Percentiles rank a stretch among this genome's conserved stretches.
These are phyloP conservation scores for Aporophyla nigra DNA, from an alignment of 2,888 invertebrate species.

Conservation along the genomic window DNA sequence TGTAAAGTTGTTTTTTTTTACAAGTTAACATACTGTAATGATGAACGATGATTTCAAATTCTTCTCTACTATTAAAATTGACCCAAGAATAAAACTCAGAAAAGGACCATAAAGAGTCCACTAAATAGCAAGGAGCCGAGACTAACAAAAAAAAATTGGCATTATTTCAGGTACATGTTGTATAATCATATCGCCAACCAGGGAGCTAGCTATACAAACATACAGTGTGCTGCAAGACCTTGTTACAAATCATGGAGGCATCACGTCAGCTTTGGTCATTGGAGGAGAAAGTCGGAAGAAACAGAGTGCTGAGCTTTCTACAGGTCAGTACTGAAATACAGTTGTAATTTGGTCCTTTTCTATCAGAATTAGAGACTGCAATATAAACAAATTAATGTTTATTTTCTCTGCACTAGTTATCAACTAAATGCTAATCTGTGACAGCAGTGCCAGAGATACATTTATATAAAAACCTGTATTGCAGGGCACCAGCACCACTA, in stretches of 20 bases:
- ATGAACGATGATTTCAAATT: neutral
- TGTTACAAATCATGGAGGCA: slow-evolving; percentile 94
- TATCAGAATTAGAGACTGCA: neutral
- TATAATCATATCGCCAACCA: slow-evolving; percentile 98
- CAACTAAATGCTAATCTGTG: too few species aligned
- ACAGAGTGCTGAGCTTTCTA: slow-evolving; percentile 95
- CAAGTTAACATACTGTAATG: neutral
- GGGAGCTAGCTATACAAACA: slow-evolving; percentile 98
- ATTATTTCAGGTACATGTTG: slow-evolving; percentile 93
- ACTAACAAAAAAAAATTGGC: neutral
- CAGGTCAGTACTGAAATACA: slow-evolving; percentile 87
- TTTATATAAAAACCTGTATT: too few species aligned
- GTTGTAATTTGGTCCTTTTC: neutral
- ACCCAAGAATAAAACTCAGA: neutral
- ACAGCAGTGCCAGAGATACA: too few species aligned
- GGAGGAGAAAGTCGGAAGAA: slow-evolving; percentile 97
- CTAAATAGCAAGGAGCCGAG: neutral
- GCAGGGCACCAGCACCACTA: too few species aligned
- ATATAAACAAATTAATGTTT: too few species aligned
- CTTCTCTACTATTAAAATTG: neutral
- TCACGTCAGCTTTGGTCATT: slow-evolving; percentile 96
- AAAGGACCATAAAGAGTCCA: too few species aligned
- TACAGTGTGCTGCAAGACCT: slow-evolving; percentile 97
- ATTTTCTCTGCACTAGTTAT: too few species aligned
- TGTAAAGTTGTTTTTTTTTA: too few species aligned